phyloP scores from a whole-genome alignment of 2,797 vertebrate species.

The Scolopax rusticola region DNA sequence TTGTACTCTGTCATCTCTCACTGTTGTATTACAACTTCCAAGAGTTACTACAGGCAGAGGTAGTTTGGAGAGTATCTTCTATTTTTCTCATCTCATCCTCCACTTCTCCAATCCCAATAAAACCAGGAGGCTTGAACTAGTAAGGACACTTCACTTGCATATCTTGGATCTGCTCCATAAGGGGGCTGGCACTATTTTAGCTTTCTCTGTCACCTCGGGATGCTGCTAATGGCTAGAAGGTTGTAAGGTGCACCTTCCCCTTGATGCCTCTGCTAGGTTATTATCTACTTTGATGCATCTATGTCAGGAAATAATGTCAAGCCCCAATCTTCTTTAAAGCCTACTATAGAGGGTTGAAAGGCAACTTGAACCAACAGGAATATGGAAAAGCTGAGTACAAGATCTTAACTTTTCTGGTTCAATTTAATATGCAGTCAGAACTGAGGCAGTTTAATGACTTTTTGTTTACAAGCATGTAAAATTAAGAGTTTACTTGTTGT shows the following conservation, averaged over 20 bases:
- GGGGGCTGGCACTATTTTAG: neutral
- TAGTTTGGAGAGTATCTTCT: neutral
- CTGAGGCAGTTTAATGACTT: neutral
- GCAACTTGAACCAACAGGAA: neutral
- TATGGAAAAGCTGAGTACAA: neutral
- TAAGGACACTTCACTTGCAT: fast-evolving
- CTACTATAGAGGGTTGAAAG: neutral
- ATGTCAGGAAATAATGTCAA: neutral
- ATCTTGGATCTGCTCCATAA: neutral
- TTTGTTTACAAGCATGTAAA: neutral
- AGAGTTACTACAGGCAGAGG: neutral
- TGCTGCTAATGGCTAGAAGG: neutral
- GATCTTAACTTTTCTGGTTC: neutral
- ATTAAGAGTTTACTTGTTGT: neutral
- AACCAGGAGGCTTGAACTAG: neutral
- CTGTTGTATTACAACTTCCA: neutral
- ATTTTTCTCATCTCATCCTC: neutral
- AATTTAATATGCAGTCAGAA: neutral
- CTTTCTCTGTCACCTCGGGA: neutral
- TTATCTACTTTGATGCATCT: neutral
- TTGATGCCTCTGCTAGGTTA: neutral
- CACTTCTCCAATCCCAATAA: neutral
- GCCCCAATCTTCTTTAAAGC: neutral
- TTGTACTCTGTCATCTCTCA: neutral
- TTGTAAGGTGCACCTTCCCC: neutral